A percentile compares a stretch with the other conserved stretches of the same genome.
Conservation (phyloP, 2,113 vertebrate genomes). For the Onychostruthus taczanowskii region DNA sequence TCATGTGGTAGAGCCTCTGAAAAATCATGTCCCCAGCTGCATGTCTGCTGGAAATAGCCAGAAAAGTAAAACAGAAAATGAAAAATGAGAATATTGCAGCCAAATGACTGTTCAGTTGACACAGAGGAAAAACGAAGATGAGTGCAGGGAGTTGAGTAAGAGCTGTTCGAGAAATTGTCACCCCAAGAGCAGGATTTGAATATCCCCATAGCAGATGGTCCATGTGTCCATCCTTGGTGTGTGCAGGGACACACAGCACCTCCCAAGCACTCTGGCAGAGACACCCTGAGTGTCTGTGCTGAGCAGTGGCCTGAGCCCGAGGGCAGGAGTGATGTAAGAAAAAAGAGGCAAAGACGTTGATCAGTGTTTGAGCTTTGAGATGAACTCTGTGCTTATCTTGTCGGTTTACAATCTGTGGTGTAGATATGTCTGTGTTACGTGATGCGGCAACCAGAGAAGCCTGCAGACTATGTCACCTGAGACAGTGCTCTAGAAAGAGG, state of each 20-base stretch:
- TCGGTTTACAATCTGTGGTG: neutral
- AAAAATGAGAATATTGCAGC: neutral
- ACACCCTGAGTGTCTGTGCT: neutral
- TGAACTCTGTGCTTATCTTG: neutral
- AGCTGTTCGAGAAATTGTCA: neutral
- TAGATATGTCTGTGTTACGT: accelerated
- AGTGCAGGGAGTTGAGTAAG: neutral
- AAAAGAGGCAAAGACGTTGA: neutral
- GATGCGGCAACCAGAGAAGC: neutral
- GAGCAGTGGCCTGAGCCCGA: neutral
- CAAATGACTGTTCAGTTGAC: neutral
- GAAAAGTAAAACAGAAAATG: neutral
- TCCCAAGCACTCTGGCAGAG: neutral
- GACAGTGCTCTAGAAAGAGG: neutral
- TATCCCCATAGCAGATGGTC: neutral
- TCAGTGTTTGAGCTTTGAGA: neutral
- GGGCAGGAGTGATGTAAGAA: neutral
- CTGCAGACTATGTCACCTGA: neutral
- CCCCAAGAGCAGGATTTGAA: neutral
- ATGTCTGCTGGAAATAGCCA: neutral
- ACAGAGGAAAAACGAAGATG: neutral
- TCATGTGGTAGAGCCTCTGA: neutral
- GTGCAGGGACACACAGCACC: neutral
- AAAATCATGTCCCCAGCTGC: neutral
- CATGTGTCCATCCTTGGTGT: neutral